Conservation (phyloP, 2,113 vertebrate genomes). For the Turdus rufiventris region DNA sequence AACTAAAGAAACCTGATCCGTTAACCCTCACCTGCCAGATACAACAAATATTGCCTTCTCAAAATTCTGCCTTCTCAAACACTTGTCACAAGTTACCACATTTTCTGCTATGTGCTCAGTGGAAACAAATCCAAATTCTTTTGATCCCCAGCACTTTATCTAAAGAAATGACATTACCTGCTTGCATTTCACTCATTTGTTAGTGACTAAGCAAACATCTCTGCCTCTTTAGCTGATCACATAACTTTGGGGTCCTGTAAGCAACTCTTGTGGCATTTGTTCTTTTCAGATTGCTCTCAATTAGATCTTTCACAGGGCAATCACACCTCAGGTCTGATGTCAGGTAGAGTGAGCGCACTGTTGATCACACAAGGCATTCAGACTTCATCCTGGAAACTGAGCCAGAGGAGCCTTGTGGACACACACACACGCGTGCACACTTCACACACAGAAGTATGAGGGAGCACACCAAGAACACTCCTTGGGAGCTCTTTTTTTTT, state of each 20-base stretch:
- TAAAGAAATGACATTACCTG: neutral
- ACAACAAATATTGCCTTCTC: neutral
- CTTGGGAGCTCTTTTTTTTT: neutral
- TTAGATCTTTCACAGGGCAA: neutral
- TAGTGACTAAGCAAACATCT: neutral
- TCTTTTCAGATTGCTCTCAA: neutral
- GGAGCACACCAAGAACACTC: fast-evolving
- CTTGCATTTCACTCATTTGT: neutral
- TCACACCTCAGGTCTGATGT: neutral
- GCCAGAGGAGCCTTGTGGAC: fast-evolving
- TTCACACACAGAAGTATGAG: neutral
- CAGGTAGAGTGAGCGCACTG: neutral
- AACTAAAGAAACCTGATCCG: neutral
- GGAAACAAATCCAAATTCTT: neutral
- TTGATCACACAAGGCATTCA: neutral
- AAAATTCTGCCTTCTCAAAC: neutral
- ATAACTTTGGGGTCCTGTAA: neutral
- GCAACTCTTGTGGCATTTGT: neutral
- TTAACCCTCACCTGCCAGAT: neutral
- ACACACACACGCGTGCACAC: neutral
- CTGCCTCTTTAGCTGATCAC: neutral
- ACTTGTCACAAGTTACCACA: neutral
- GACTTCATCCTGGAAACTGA: neutral
- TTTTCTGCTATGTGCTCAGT: neutral
- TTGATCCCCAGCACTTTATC: neutral